Evolutionary conservation across 1,140 invertebrate species (phyloP).

Genomic region (Anastrepha ludens): DNA sequence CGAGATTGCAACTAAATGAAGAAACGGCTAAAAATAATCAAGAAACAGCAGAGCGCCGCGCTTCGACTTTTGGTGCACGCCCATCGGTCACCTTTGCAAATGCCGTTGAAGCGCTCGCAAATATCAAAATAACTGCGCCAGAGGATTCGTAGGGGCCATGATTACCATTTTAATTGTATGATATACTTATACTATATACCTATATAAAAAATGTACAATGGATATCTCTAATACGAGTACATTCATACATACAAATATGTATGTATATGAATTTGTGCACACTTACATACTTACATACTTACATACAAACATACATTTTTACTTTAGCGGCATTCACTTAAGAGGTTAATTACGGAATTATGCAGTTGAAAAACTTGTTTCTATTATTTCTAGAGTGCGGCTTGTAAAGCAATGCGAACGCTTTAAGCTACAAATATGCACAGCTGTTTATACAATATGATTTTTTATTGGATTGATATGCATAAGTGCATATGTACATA

Average conservation of each 20-base stretch:
- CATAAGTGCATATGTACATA: background rate
- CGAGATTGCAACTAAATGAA: background rate
- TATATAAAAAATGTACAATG: no score
- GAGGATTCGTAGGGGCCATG: background rate
- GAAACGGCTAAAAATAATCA: no score
- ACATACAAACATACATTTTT: background rate
- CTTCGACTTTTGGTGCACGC: background rate
- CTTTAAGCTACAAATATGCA: background rate
- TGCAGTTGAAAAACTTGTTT: slow-evolving; percentile 41
- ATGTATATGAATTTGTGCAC: background rate
- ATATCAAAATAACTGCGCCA: slow-evolving; percentile 3
- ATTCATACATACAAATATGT: no score
- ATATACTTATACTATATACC: no score
- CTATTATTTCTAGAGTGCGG: background rate
- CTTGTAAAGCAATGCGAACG: background rate
- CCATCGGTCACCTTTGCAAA: slow-evolving; percentile 15
- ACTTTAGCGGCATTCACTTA: background rate
- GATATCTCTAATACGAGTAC: no score
- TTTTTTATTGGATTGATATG: background rate
- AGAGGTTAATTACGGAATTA: slow-evolving; percentile 7
- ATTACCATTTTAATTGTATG: no score
- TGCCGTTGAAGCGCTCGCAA: slow-evolving; percentile 9
- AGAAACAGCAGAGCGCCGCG: background rate
- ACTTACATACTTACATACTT: background rate
- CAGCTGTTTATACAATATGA: background rate